Evolutionary conservation across 37 sponge, comb jelly and placozoan genomes (phyloP).

Genomic region (Theonella swinhoei): DNA sequence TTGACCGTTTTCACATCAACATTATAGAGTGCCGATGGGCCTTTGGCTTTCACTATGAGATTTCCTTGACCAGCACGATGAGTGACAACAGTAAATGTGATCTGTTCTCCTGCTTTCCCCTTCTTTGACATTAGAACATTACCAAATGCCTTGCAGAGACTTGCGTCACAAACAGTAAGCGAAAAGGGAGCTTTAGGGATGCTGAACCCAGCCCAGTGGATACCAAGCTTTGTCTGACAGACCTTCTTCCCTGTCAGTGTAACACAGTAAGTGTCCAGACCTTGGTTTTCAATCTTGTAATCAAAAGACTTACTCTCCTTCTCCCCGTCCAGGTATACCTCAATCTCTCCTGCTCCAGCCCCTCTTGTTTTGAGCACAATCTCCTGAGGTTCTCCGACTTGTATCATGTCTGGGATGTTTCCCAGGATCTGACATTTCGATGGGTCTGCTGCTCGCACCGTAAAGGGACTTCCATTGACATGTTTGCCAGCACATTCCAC

Average conservation of each 20-base stretch:
- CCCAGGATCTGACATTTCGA: constrained; percentile 67
- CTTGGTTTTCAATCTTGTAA: constrained; percentile 17
- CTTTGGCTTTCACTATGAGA: constrained; percentile 49
- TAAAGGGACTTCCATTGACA: constrained; percentile 80
- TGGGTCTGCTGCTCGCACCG: constrained; percentile 64
- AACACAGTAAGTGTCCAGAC: constrained; percentile 53
- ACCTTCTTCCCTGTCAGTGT: constrained; percentile 26
- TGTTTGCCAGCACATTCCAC: constrained; percentile 72
- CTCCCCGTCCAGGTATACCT: constrained; percentile 24
- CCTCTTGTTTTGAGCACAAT: constrained; percentile 67
- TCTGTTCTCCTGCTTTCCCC: constrained; percentile 64
- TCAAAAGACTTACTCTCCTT: constrained; percentile 19
- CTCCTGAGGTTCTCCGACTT: constrained; percentile 48
- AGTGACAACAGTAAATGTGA: constrained; percentile 67
- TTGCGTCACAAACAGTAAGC: constrained; percentile 66
- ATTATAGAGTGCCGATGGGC: constrained; percentile 64
- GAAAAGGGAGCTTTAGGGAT: constrained; percentile 65
- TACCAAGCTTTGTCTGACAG: constrained; percentile 15
- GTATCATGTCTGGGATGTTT: constrained; percentile 45
- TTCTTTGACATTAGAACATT: constrained; percentile 46
- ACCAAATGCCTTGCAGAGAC: constrained; percentile 63
- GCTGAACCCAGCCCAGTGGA: constrained; percentile 59
- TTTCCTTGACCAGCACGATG: constrained; percentile 61
- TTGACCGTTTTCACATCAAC: constrained; percentile 22
- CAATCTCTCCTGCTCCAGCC: constrained; percentile 71